Evolutionary conservation across 1,140 invertebrate genomes (phyloP), one percentile per base, ranked within the genome.

Genomic region (Microplitis mediator): DNA sequence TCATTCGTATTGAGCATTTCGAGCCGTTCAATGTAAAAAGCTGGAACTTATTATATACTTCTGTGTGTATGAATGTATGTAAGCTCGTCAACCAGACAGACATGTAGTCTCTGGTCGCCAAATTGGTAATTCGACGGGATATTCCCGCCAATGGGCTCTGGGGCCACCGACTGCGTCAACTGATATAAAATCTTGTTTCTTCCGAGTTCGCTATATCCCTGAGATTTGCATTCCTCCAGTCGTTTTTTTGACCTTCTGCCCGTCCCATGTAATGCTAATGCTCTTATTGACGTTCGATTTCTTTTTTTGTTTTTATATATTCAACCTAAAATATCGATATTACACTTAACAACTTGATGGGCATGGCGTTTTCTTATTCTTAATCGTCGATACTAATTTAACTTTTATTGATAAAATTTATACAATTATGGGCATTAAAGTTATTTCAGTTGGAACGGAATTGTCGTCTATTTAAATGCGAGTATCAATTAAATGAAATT

Each of bases 91-190:
- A 69, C 69, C 60, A 34, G 9, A 23, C 72, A 67, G 58, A 73
- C 66, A 71, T 70, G 54, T 50, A 58, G 51, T 51, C 71, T 74
- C 78, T 72, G 54, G 71, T 71, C 71, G 72, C 75, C 70, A 76
- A 75, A 84, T 84, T 75, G 81, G 77, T 82, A 80, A 83, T 83
- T 85, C 78, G 72, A 73, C 56, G 69, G 75, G 73, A 79, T 72
- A 71, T 78, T 78, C 71, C 74, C 73, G 69, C 73, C 70, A 75
- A 75, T 66, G 67, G 64, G 36, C 64, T 54, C 67, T 60, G 66
- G 70, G 73, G 69, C 50, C 64, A 64, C 60, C 61, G 68, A 56
- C 64, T 71, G 68, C 51, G 14, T 35, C 73, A 74, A 51, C 63
- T 74, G 67, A 76, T 78, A 79, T 77, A 78, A 77, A 73, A 69